Conservation (phyloP, 2,113 vertebrate species). For the Sitta europaea region DNA sequence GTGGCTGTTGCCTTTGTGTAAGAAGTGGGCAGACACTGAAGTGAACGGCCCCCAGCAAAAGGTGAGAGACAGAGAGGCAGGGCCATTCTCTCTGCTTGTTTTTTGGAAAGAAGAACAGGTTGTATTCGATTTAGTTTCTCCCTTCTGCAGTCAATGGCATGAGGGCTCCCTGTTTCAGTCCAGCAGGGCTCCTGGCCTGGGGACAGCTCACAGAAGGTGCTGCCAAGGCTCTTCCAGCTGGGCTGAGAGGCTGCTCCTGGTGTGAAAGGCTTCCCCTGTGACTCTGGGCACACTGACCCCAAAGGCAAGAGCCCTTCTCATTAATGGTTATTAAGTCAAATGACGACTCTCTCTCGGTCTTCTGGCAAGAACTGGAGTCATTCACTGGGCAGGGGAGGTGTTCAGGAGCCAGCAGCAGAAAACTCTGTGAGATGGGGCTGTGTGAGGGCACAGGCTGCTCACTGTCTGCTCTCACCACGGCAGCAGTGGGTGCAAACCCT, state of each 20-base stretch:
- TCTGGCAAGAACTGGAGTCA: background rate
- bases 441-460: background rate
- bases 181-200: background rate
- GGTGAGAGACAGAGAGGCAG: too few species aligned
- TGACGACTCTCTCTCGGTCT: background rate
- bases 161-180: background rate
- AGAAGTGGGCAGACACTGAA: too few species aligned
- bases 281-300: background rate
- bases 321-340: background rate
- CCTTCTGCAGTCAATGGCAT: background rate
- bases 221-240: background rate
- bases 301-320: background rate
- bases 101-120: background rate
- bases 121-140: background rate
- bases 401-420: background rate
- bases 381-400: background rate
- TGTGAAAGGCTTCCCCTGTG: background rate
- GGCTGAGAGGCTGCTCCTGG: background rate
- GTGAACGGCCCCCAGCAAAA: too few species aligned
- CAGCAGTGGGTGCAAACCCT: fast-evolving
- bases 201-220: background rate
- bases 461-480: background rate
- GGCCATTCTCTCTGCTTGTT: background rate
- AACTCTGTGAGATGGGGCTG: background rate
- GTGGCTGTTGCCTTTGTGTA: too few species aligned